These are phyloP conservation scores for Manduca sexta DNA, from an alignment of 1,140 invertebrate species.

Conservation along the genomic window DNA sequence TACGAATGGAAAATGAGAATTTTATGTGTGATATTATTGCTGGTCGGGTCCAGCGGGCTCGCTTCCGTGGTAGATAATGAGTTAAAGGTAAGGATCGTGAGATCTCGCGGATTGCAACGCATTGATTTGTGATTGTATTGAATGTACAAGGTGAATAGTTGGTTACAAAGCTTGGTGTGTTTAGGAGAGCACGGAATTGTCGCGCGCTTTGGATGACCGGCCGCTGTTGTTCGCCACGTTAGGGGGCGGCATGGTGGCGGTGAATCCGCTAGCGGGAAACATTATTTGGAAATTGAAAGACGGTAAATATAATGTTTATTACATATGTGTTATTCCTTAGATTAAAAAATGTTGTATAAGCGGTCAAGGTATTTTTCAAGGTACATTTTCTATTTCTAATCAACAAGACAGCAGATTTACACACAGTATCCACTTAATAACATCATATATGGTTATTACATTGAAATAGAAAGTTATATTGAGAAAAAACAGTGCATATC, in stretches of 20 bases:
- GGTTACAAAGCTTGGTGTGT: constrained; percentile 15
- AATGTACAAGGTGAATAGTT: constrained; percentile 32
- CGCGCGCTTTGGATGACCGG: constrained; percentile 79
- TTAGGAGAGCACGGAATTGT: constrained; percentile 78
- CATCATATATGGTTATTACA: too few relatives aligned
- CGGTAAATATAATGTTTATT: constrained; percentile 77
- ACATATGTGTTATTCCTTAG: neutral
- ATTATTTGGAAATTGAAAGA: constrained; percentile 93
- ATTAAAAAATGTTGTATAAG: neutral
- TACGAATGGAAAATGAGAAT: constrained; percentile 35
- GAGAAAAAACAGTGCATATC: too few relatives aligned
- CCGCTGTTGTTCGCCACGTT: constrained; percentile 92
- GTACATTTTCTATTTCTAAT: too few relatives aligned
- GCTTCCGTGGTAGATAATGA: constrained; percentile 42
- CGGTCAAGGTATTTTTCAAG: neutral
- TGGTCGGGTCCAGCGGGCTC: constrained; percentile 37
- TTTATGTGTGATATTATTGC: constrained; percentile 40
- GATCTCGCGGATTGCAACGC: constrained; percentile 17
- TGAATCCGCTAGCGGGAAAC: constrained; percentile 87
- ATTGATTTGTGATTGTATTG: constrained; percentile 25
- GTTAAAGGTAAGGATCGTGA: constrained; percentile 46
- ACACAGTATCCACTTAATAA: too few relatives aligned
- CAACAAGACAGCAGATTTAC: too few relatives aligned
- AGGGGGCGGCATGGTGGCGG: constrained; percentile 90
- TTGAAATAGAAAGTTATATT: too few relatives aligned